Evolutionary conservation across 2,113 vertebrate genomes (phyloP).

Genomic region (Tringa solitaria): DNA sequence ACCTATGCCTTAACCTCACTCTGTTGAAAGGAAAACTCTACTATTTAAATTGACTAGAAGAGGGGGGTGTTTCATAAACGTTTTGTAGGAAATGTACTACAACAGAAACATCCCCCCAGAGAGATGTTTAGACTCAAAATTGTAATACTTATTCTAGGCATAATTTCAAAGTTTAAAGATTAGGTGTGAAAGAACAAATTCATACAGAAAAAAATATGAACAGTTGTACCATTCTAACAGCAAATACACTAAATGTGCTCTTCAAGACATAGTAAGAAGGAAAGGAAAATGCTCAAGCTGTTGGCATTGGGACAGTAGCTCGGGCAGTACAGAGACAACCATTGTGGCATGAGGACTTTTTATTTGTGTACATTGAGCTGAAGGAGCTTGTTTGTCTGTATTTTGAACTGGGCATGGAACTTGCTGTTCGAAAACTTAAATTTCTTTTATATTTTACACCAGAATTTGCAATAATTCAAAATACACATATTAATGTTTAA

Average conservation of each 20-base stretch:
- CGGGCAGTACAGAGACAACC: not conserved
- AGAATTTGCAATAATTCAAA: not conserved
- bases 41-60: not conserved
- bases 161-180: not conserved
- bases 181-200: not conserved
- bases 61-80: not conserved
- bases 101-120: not conserved
- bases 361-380: not conserved
- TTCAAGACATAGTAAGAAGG: not conserved
- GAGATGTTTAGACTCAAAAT: not conserved
- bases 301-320: not conserved
- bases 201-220: not conserved
- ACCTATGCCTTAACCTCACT: not conserved
- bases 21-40: not conserved
- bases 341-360: rapidly evolving
- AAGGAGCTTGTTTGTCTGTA: not conserved
- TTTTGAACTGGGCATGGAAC: not conserved
- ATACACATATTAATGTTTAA: not conserved
- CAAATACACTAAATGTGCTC: not conserved
- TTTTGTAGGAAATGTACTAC: not conserved
- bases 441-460: not conserved
- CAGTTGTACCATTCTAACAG: not conserved
- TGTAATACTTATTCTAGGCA: not conserved
- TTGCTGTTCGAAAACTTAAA: not conserved
- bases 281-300: not conserved